Conservation (phyloP, 2,113 vertebrate species). For the Sterna hirundo region DNA sequence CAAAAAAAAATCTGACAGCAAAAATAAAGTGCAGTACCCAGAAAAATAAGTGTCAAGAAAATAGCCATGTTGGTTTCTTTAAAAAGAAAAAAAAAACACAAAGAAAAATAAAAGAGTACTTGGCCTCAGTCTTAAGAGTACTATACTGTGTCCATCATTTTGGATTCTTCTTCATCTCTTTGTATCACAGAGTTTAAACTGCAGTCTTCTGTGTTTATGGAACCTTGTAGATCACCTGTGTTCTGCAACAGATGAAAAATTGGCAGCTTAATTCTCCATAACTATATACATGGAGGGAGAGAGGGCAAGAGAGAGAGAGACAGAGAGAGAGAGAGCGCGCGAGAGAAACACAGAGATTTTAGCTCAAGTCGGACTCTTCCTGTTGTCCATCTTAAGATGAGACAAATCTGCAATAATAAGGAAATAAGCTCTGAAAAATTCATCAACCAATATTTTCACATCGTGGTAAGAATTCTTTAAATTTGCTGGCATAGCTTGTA, state of each 20-base stretch:
- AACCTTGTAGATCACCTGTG: conserved; percentile 81
- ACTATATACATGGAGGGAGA: neutral
- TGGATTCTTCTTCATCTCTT: conserved; percentile 91
- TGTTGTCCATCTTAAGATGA: neutral
- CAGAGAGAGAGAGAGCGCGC: neutral
- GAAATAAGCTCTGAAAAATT: neutral
- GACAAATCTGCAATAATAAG: neutral
- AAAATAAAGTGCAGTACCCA: conserved; percentile 96
- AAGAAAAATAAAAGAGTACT: neutral
- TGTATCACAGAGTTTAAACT: conserved; percentile 77
- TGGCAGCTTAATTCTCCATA: neutral
- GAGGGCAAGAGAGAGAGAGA: neutral
- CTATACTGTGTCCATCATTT: conserved; percentile 95
- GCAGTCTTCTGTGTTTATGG: conserved; percentile 79
- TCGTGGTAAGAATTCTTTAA: neutral
- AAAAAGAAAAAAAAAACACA: neutral
- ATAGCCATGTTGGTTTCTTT: conserved; percentile 78
- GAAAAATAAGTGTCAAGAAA: conserved; percentile 83
- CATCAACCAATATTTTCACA: neutral
- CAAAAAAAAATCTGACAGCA: conserved; percentile 58
- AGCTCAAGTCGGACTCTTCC: neutral
- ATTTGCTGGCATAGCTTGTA: neutral
- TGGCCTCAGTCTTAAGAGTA: conserved; percentile 68
- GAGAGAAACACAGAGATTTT: neutral
- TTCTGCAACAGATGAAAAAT: conserved; percentile 74